A percentile compares a stretch with the other conserved stretches of the same genome.
phyloP scores from a whole-genome alignment of 2,113 vertebrate genomes.

The Heterocephalus glaber region DNA sequence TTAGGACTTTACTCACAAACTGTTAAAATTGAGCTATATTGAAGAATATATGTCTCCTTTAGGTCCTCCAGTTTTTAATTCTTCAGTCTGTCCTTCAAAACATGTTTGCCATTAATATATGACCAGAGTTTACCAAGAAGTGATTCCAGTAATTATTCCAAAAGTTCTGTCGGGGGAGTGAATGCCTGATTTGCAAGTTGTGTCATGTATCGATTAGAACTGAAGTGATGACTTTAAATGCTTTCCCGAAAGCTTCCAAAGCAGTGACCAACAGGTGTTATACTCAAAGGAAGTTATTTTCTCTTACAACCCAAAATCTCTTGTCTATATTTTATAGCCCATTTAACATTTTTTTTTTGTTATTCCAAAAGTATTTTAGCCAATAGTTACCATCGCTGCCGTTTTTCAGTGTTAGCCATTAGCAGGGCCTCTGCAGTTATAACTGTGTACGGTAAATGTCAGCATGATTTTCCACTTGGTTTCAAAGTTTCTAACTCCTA shows the following conservation, averaged over 20 bases:
- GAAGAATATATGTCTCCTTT: conserved; percentile 3
- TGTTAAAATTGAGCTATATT: not conserved
- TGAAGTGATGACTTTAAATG: not conserved
- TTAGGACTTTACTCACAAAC: not conserved
- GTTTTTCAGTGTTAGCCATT: not conserved
- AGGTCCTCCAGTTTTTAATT: not conserved
- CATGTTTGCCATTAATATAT: not conserved
- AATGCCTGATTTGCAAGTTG: not conserved
- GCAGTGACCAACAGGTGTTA: rapidly evolving
- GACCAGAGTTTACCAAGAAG: conserved; percentile 55
- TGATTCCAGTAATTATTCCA: not conserved
- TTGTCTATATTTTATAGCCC: conserved; percentile 36
- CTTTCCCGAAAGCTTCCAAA: not conserved
- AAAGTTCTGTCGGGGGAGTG: not conserved
- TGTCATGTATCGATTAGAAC: not conserved
- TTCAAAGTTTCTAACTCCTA: conserved; percentile 38
- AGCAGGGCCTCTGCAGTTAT: not conserved
- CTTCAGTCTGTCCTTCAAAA: not conserved
- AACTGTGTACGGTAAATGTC: conserved; percentile 25
- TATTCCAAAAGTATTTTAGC: conserved; percentile 24
- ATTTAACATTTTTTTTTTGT: conserved; percentile 47
- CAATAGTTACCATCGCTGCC: not conserved
- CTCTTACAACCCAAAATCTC: not conserved
- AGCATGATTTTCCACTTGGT: not conserved
- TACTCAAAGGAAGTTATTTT: conserved; percentile 60